Conservation (phyloP, 2,113 vertebrate species). For the Orycteropus afer region DNA sequence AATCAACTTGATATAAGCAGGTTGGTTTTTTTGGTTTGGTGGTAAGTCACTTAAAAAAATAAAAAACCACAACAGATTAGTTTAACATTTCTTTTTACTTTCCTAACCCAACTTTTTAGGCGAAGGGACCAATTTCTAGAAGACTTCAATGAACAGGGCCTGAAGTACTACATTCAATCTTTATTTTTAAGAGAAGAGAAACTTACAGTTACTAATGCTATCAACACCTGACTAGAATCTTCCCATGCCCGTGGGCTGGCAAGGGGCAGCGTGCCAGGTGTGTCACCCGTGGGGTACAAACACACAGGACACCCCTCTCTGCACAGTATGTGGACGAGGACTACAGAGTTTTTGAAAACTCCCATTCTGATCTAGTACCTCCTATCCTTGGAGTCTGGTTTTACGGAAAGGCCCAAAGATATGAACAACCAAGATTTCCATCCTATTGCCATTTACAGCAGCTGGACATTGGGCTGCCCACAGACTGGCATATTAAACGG, state of each 20-base stretch:
- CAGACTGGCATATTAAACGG: background rate
- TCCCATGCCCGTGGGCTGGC: accelerated
- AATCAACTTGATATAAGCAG: no score
- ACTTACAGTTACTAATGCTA: background rate
- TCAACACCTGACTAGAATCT: background rate
- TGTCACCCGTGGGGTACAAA: accelerated
- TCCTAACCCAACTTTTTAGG: background rate
- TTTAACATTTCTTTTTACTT: background rate
- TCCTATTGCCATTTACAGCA: no score
- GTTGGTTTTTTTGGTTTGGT: no score
- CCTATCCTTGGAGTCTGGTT: background rate
- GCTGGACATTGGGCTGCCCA: background rate
- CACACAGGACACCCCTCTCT: accelerated
- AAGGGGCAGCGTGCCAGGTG: accelerated
- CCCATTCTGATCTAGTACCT: background rate
- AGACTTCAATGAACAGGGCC: background rate
- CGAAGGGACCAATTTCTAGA: background rate
- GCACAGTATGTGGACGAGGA: accelerated
- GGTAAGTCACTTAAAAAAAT: background rate
- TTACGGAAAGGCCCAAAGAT: background rate
- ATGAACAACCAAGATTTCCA: background rate
- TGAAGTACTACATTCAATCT: background rate
- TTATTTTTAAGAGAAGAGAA: background rate
- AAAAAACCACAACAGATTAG: background rate
- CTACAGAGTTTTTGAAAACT: background rate